Conservation (phyloP, 2,888 invertebrate species). For the Meandrusa payeni region DNA sequence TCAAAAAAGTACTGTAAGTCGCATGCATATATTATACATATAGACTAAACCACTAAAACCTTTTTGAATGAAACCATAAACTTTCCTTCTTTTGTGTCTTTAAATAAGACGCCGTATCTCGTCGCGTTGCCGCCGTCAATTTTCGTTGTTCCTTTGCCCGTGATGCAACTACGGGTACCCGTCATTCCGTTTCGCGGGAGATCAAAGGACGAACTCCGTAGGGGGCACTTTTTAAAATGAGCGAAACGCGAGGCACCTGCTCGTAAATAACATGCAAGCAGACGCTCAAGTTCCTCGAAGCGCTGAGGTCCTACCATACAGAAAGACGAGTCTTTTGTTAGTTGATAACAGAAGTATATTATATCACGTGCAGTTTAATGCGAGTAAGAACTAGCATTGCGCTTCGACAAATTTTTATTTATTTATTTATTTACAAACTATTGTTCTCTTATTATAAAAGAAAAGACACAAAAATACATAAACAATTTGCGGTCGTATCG, state of each 20-base stretch:
- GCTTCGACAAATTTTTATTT: too few relatives aligned
- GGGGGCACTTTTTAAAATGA: slow-evolving; percentile 40
- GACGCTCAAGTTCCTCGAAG: slow-evolving; percentile 26
- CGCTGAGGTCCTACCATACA: slow-evolving; percentile 24
- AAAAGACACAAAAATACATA: too few relatives aligned
- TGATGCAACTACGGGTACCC: slow-evolving; percentile 30
- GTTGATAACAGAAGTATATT: slow-evolving; percentile 20
- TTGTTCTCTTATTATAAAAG: too few relatives aligned
- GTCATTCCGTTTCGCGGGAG: slow-evolving; percentile 37
- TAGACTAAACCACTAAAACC: too few relatives aligned
- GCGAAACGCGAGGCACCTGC: slow-evolving; percentile 35
- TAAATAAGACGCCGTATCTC: slow-evolving; percentile 20
- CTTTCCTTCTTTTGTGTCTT: neutral
- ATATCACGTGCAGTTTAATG: slow-evolving; percentile 4
- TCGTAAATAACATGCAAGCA: slow-evolving; percentile 33
- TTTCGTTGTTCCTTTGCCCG: slow-evolving; percentile 23
- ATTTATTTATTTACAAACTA: too few relatives aligned
- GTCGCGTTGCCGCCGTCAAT: slow-evolving; percentile 17
- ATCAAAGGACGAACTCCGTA: slow-evolving; percentile 39
- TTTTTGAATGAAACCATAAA: too few relatives aligned
- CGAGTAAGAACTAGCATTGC: too few relatives aligned
- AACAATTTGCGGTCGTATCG: too few relatives aligned
- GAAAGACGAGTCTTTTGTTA: slow-evolving; percentile 27
- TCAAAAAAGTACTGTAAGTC: too few relatives aligned
- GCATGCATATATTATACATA: too few relatives aligned